Evolutionary conservation across 2,888 invertebrate genomes (phyloP), one percentile per base, ranked within the genome.

Genomic region (Drosophila rubida): DNA sequence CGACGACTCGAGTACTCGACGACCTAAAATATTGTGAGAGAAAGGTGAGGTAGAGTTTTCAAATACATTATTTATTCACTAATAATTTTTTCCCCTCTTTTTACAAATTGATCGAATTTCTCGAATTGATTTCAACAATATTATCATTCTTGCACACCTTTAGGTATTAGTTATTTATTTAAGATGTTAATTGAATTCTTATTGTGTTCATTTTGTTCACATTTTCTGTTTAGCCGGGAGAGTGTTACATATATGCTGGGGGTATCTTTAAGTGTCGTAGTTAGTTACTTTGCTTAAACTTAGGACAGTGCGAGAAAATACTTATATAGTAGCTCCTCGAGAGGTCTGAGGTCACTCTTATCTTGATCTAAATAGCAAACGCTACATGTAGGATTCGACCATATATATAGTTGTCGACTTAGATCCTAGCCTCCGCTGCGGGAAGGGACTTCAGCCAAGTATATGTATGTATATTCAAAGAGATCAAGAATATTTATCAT

Each of bases 21-120:
- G 7, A 13, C 7, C 13, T 7, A 37, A 14, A 7, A 14, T 5
- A n/a, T 37, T 37, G 35, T 37, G 7, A 13, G 6, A 39, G 6
- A 23, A 22, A 14, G 1, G 13, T 14, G 11, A 3, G 25, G 14
- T 23, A 27, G 27, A 71, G 60, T 68, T 87, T 69, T 85, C 48
- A 65, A 79, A 70, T 82, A 73, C 85, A 32, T 44, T 85, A 67
- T 87, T 85, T 87, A 85, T 87, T 85, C 53, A 78, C 86, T 80
- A 80, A 74, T 64, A 45, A 60, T 78, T 83, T 80, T 51, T 30
- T 6, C 42, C 42, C 41, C 69, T 27, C 66, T 69, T 63, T 69
- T 55, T 74, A 80, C 80, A 77, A 71, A 71, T 71, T 63, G 37
- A 45, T 14, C n/a, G 11, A 11, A 32, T 32, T 32, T 5, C 8